Conservation (phyloP, 2,888 invertebrate genomes). For the Bugulina stolonifera region DNA sequence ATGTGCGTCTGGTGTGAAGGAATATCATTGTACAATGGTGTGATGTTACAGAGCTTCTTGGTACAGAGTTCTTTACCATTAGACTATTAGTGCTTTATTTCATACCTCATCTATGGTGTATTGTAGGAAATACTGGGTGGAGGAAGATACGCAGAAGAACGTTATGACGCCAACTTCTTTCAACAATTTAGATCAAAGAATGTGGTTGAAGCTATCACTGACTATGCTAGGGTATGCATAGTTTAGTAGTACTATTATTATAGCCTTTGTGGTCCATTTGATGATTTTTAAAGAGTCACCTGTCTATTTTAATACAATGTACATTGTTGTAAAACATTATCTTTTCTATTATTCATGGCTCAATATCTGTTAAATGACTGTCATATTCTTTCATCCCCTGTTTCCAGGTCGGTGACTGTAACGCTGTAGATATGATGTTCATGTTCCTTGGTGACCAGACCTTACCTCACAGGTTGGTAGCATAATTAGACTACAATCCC, state of each 20-base stretch:
- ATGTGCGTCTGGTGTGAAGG: too few species aligned
- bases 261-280: too few species aligned
- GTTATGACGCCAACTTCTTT: constrained; percentile 65
- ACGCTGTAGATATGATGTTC: constrained; percentile 65
- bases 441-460: constrained; percentile 62
- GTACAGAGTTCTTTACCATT: too few species aligned
- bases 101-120: too few species aligned
- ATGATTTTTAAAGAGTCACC: too few species aligned
- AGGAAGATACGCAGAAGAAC: constrained; percentile 57
- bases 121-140: constrained; percentile 62
- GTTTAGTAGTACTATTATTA: neutral
- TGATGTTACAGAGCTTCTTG: too few species aligned
- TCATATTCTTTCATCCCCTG: neutral
- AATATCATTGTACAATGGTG: too few species aligned
- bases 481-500: neutral
- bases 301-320: too few species aligned
- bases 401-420: constrained; percentile 46
- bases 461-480: constrained; percentile 55
- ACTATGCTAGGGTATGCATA: constrained; percentile 60
- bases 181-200: constrained; percentile 64
- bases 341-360: neutral
- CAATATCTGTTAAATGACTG: too few species aligned
- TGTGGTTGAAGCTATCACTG: constrained; percentile 61
- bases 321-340: neutral
- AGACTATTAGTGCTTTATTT: too few species aligned